phyloP scores from a whole-genome alignment of 2,888 invertebrate genomes.

The Calameuta filiformis region DNA sequence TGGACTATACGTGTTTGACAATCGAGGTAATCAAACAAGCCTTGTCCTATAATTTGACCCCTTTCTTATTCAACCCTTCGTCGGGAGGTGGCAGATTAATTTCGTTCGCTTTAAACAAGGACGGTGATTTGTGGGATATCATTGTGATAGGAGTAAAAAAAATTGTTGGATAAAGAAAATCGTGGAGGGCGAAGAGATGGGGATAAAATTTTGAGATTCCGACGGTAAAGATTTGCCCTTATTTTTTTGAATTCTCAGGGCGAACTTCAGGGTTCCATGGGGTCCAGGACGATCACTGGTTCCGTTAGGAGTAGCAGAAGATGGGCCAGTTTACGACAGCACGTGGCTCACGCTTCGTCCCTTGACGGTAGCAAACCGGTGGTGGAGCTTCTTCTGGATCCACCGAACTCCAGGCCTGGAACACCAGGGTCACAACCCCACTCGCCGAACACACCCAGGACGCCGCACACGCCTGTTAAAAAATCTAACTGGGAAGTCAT shows the following conservation, averaged over 20 bases:
- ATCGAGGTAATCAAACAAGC: neutral
- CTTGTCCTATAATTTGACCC: neutral
- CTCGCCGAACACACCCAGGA: slow-evolving; percentile 65
- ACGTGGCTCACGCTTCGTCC: slow-evolving; percentile 50
- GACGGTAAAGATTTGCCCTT: too few relatives aligned
- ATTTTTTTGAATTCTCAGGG: slow-evolving; percentile 47
- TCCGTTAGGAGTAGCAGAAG: slow-evolving; percentile 54
- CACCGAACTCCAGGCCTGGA: slow-evolving; percentile 53
- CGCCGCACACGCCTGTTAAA: slow-evolving; percentile 73
- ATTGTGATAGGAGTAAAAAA: too few relatives aligned
- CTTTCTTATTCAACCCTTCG: too few relatives aligned
- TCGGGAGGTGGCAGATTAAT: too few relatives aligned
- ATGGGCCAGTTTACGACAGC: slow-evolving; percentile 70
- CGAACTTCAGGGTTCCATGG: slow-evolving; percentile 57
- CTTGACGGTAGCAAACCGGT: slow-evolving; percentile 64
- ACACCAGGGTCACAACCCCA: slow-evolving; percentile 63
- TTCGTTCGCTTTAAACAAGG: neutral
- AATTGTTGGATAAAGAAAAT: too few relatives aligned
- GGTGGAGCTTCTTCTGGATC: slow-evolving; percentile 63
- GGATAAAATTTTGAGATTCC: too few relatives aligned
- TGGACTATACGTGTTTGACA: neutral
- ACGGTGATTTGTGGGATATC: too few relatives aligned
- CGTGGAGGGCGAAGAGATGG: too few relatives aligned
- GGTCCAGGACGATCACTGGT: slow-evolving; percentile 43
- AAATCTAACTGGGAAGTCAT: slow-evolving; percentile 94